Evolutionary conservation across 2,888 invertebrate genomes (phyloP).

Genomic region (Agrypnus murinus): DNA sequence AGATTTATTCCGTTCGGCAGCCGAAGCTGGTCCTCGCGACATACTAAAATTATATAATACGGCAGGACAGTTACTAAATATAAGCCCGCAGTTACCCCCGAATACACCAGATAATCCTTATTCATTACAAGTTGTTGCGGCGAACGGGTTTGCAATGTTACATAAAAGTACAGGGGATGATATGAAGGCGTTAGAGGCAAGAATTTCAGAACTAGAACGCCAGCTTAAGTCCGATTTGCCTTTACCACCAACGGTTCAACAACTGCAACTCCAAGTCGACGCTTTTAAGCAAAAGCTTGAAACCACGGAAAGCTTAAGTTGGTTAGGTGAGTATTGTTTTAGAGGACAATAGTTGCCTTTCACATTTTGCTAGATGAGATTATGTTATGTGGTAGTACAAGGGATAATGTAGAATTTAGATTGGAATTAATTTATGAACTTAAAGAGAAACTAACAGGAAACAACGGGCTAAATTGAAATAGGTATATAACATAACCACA

Average conservation of each 20-base stretch:
- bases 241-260: constrained; percentile 73
- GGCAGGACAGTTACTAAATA: constrained; percentile 77
- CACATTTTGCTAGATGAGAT: constrained; percentile 11
- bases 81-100: constrained; percentile 75
- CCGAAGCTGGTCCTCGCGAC: constrained; percentile 80
- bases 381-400: constrained; percentile 1
- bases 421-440: neutral
- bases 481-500: too few relatives aligned
- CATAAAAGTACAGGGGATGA: constrained; percentile 71
- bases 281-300: constrained; percentile 76
- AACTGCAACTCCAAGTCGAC: constrained; percentile 76
- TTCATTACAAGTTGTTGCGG: constrained; percentile 68
- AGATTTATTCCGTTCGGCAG: constrained; percentile 80
- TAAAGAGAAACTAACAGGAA: too few relatives aligned
- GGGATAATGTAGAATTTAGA: neutral
- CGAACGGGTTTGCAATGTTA: constrained; percentile 69
- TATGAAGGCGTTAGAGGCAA: constrained; percentile 74
- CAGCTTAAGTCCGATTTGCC: constrained; percentile 74
- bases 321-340: constrained; percentile 73
- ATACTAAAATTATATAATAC: constrained; percentile 78
- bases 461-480: too few relatives aligned
- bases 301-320: constrained; percentile 77
- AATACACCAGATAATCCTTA: constrained; percentile 76
- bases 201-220: constrained; percentile 75
- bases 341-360: constrained; percentile 6